Evolutionary conservation across 2,113 vertebrate genomes (phyloP).

Genomic region (Strigops habroptila): DNA sequence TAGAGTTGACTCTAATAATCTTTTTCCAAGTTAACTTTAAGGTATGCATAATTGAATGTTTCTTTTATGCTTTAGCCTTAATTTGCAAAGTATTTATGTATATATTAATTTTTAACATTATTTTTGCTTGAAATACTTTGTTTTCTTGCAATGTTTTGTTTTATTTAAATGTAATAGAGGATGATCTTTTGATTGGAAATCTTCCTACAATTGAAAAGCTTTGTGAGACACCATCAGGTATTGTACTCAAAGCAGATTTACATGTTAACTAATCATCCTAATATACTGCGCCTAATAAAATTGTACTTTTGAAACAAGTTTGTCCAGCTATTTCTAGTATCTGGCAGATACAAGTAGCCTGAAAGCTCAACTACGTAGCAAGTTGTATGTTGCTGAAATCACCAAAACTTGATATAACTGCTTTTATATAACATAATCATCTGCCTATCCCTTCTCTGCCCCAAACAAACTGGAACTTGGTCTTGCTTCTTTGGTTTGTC

Average conservation of each 20-base stretch:
- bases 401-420: neutral
- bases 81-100: neutral
- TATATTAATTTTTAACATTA: neutral
- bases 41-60: neutral
- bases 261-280: conserved; percentile 68
- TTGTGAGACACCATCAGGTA: conserved; percentile 88
- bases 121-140: conserved; percentile 68
- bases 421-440: neutral
- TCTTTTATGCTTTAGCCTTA: neutral
- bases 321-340: conserved; percentile 41
- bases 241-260: conserved; percentile 58
- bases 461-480: neutral
- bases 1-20: neutral
- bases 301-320: neutral
- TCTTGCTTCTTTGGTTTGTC: neutral
- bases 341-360: conserved; percentile 28
- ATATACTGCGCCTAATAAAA: conserved; percentile 46
- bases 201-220: conserved; percentile 88
- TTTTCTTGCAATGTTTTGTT: conserved; percentile 70
- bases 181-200: conserved; percentile 85
- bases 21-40: neutral
- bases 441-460: neutral
- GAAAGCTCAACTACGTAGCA: conserved; percentile 1
- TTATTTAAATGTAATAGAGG: conserved; percentile 81
- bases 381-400: conserved; percentile 43